These are phyloP conservation scores for Drosophila nigrodunni DNA, from an alignment of 1,140 invertebrate genomes.

Conservation along the genomic window DNA sequence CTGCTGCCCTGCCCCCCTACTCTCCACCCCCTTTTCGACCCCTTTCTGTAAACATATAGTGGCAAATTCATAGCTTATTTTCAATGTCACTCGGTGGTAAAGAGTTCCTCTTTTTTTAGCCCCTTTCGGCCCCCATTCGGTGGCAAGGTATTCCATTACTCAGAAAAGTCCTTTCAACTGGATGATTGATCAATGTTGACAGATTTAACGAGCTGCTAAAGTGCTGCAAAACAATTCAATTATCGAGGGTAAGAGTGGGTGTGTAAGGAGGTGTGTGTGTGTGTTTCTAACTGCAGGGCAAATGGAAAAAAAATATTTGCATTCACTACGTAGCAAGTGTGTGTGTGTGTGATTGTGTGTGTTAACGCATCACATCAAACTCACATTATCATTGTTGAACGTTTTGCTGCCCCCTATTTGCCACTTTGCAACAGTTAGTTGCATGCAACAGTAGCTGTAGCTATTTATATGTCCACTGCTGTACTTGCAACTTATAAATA, in stretches of 20 bases:
- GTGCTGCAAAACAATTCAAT: slow-evolving; percentile 83
- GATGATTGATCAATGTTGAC: slow-evolving; percentile 81
- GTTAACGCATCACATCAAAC: slow-evolving; percentile 18
- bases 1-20: neutral
- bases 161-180: slow-evolving; percentile 8
- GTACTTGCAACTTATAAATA: slow-evolving; percentile 72
- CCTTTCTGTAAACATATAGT: neutral
- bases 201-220: slow-evolving; percentile 82
- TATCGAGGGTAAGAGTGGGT: slow-evolving; percentile 35
- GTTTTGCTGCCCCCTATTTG: slow-evolving; percentile 4
- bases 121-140: neutral
- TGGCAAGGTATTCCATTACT: slow-evolving; percentile 7
- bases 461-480: slow-evolving; percentile 58
- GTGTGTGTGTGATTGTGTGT: neutral
- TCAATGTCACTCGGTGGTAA: neutral
- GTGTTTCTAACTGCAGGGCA: slow-evolving; percentile 22
- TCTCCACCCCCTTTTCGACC: too few relatives aligned
- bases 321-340: slow-evolving; percentile 9
- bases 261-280: slow-evolving; percentile 7
- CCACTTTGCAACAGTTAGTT: slow-evolving; percentile 13
- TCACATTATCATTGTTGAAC: slow-evolving; percentile 6
- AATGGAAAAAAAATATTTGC: slow-evolving; percentile 75
- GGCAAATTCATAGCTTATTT: slow-evolving; percentile 19
- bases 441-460: slow-evolving; percentile 42
- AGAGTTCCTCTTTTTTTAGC: neutral